Evolutionary conservation across 1,140 invertebrate genomes (phyloP).

Genomic region (Drosophila jambulina): DNA sequence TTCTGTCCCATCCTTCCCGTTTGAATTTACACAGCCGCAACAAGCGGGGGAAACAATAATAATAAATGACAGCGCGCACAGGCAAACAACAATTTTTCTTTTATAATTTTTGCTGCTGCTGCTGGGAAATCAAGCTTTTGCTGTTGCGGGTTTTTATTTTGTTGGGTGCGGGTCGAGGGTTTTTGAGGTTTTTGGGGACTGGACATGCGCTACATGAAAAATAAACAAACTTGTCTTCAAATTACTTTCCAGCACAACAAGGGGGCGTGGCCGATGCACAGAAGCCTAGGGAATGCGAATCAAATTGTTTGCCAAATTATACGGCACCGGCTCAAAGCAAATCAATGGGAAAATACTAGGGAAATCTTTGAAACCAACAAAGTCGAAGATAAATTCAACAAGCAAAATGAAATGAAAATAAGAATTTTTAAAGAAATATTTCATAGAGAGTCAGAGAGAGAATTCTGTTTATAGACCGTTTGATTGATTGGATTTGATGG

Average conservation of each 20-base stretch:
- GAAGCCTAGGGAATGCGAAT: constrained; percentile 3
- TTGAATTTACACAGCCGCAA: constrained; percentile 13
- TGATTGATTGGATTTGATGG: constrained; percentile 6
- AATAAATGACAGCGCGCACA: constrained; percentile 44
- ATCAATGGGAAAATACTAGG: constrained; percentile 19
- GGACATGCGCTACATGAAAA: constrained; percentile 62
- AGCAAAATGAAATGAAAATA: not conserved
- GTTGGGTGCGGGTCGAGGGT: constrained; percentile 6
- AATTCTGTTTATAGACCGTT: not conserved
- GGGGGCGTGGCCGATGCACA: constrained; percentile 12
- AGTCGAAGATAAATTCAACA: constrained; percentile 8
- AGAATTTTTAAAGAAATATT: not conserved
- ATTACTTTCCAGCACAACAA: constrained; percentile 49
- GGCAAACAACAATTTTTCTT: constrained; percentile 50
- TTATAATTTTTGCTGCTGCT: constrained; percentile 12
- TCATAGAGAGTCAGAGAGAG: not conserved
- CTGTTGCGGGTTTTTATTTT: constrained; percentile 1
- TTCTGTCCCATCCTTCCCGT: not conserved
- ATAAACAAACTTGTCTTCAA: constrained; percentile 66
- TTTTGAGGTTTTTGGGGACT: constrained; percentile 5
- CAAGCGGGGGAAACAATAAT: constrained; percentile 33
- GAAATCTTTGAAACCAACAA: constrained; percentile 16
- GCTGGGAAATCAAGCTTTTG: constrained; percentile 36
- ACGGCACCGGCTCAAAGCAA: constrained; percentile 22
- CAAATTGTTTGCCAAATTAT: constrained; percentile 53